Base-by-base conservation (phyloP, 1,140 invertebrate species). In the Bombus ignitus region DNA sequence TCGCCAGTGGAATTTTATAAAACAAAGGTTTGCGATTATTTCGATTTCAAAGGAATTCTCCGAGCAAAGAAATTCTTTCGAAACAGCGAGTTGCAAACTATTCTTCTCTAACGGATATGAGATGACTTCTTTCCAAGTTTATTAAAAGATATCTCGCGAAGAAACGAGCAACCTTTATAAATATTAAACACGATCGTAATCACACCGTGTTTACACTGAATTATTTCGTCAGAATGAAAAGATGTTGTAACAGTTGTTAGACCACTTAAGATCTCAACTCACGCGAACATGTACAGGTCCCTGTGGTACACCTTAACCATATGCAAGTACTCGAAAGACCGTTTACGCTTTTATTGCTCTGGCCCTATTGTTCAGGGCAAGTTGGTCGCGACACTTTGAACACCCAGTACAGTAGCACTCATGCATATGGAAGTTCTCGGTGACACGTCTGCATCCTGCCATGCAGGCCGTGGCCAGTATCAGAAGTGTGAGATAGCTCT, bases 401-500 rank as follows among this genome's bases (percentile, higher is more conserved):
- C 86, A 88, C 78, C 87, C 83, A 72, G 83, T 73, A 76, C 15
- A 85, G 28, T 28, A 12, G 2, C 25, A 42, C 89, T 91, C 89
- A 91, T 91, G 89, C 89, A 91, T 91, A 91, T 91, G 89, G 81
- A 91, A 83, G 88, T 90, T 76, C 71, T 70, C 62, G 39, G 85
- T 71, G 89, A 87, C 88, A 85, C 86, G 86, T 88, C 83, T 70
- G 86, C 86, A 68, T 90, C 71, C 88, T 90, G 71, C 78, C 71
- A 82, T 65, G 81, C 59, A 84, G 73, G n/a, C 28, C 65, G 42
- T 44, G n/a, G 25, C 87, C 87, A 85, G 91, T 91, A 91, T 71
- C 88, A 91, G 88, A 89, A 88, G 85, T 79, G 88, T 80, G 90
- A 91, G 90, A 89, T 91, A 88, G 85, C 81, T 90, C 89, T 88